Percentiles rank a stretch among this genome's conserved stretches.
phyloP scores from a whole-genome alignment of 1,140 invertebrate genomes.

The Penaeus vannamei region DNA sequence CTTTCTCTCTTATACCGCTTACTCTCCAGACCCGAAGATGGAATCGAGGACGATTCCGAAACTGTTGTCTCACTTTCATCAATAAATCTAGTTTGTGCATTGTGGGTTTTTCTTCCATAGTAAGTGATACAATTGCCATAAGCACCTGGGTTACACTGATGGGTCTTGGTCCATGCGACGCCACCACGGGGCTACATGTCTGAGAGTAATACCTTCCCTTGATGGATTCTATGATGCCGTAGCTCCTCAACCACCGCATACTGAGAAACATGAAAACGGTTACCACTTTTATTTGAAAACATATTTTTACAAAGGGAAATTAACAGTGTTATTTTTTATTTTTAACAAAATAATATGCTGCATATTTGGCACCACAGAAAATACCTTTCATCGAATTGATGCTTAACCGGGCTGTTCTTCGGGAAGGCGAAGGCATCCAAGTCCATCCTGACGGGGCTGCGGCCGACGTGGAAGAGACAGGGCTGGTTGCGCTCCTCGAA shows the following conservation, averaged over 20 bases:
- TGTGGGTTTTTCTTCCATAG: too few species aligned
- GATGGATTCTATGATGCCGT: conserved; percentile 19
- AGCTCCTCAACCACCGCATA: conserved; percentile 31
- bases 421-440: conserved; percentile 51
- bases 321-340: too few species aligned
- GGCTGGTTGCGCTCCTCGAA: conserved; percentile 39
- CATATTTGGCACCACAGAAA: too few species aligned
- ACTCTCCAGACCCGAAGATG: too few species aligned
- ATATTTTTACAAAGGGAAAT: too few species aligned
- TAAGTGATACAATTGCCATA: neutral
- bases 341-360: too few species aligned
- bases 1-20: too few species aligned
- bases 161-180: neutral
- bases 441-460: conserved; percentile 52
- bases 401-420: conserved; percentile 50
- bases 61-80: too few species aligned
- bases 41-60: too few species aligned
- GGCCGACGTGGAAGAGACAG: conserved; percentile 46
- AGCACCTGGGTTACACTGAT: conserved; percentile 14
- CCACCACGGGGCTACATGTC: neutral
- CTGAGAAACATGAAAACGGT: neutral
- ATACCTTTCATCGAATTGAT: conserved; percentile 55
- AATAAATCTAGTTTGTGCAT: too few species aligned
- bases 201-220: conserved; percentile 8
- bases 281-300: too few species aligned